Conservation (phyloP, 2,113 vertebrate species). For the Anoura caudifer region DNA sequence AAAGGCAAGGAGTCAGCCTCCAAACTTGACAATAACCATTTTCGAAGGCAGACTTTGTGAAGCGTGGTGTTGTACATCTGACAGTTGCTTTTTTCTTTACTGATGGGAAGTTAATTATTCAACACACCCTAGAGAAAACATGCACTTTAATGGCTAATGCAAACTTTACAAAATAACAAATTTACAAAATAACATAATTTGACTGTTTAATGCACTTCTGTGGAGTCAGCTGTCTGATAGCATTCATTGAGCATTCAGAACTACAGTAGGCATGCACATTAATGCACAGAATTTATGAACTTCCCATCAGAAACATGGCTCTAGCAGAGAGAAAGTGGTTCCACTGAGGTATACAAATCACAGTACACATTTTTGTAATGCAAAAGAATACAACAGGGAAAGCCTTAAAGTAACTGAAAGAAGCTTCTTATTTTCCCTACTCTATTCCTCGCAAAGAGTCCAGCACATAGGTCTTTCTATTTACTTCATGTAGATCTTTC, state of each 20-base stretch:
- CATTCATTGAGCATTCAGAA: not conserved
- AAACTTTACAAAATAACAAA: slow-evolving; percentile 51
- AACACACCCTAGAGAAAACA: slow-evolving; percentile 36
- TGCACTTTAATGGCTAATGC: not conserved
- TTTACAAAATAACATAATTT: not conserved
- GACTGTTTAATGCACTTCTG: not conserved
- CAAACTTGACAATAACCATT: not conserved
- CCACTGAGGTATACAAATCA: not conserved
- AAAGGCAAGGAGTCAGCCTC: not conserved
- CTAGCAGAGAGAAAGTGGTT: not conserved
- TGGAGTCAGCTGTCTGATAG: not conserved
- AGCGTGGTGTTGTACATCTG: not conserved
- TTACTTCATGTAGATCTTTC: not conserved
- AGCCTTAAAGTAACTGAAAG: not conserved
- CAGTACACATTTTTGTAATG: not conserved
- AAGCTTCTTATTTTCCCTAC: not conserved
- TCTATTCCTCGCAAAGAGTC: not conserved
- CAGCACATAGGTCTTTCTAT: not conserved
- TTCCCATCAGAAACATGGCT: not conserved
- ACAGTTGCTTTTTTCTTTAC: not conserved
- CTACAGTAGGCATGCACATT: not conserved
- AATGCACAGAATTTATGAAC: not conserved
- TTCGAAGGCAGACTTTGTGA: not conserved
- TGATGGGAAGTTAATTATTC: slow-evolving; percentile 39
- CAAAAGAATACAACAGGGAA: not conserved